phyloP scores from a whole-genome alignment of 2,113 vertebrate species.

The Chinchilla lanigera region DNA sequence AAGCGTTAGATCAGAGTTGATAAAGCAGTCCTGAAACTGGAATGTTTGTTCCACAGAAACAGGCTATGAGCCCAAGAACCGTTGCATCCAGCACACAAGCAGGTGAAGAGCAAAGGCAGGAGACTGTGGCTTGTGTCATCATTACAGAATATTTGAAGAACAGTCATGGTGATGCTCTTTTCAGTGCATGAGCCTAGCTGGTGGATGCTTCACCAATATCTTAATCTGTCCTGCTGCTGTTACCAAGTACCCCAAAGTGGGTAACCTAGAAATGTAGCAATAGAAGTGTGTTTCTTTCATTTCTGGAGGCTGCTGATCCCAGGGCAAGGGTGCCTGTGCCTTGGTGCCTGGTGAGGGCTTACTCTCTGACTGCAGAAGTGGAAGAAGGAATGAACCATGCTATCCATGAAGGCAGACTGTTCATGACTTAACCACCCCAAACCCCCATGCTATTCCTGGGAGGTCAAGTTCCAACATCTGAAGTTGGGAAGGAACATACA shows the following conservation, averaged over 20 bases:
- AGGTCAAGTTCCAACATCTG: neutral
- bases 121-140: neutral
- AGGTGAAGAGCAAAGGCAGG: neutral
- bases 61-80: neutral
- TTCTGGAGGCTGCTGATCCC: neutral
- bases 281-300: neutral
- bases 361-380: neutral
- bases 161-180: neutral
- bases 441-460: neutral
- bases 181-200: neutral
- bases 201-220: neutral
- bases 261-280: neutral
- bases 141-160: neutral
- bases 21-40: neutral
- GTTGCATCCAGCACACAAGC: neutral
- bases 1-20: neutral
- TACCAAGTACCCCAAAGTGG: neutral
- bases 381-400: neutral
- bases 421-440: neutral
- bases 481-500: neutral
- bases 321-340: neutral
- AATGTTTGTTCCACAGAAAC: neutral
- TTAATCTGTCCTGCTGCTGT: neutral
- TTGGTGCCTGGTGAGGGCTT: neutral
- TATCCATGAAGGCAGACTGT: neutral